Conservation (phyloP, 2,888 invertebrate species). For the Eugnorisma glareosa region DNA sequence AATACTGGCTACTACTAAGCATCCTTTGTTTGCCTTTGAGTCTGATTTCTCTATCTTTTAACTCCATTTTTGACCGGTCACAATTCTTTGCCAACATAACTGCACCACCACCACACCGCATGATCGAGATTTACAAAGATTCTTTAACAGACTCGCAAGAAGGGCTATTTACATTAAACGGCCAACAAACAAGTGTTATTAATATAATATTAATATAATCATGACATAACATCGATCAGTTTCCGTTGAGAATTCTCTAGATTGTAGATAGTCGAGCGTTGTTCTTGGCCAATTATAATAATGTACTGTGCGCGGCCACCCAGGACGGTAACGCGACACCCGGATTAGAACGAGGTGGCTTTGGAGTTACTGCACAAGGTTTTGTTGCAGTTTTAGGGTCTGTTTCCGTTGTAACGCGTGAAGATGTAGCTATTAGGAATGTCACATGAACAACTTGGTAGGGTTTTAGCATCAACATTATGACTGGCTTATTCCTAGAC, state of each 20-base stretch:
- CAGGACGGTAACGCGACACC: conserved; percentile 85
- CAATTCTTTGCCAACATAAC: background rate
- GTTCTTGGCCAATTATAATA: conserved; percentile 79
- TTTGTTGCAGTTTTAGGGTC: conserved; percentile 29
- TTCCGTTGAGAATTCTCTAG: conserved; percentile 77
- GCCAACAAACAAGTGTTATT: conserved; percentile 68
- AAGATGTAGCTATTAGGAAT: background rate
- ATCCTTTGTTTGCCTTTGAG: background rate
- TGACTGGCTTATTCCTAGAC: background rate
- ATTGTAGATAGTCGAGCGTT: conserved; percentile 77
- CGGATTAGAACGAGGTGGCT: conserved; percentile 78
- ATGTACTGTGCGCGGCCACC: conserved; percentile 82
- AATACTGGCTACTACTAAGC: background rate
- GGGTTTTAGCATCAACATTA: background rate
- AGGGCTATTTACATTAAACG: conserved; percentile 52
- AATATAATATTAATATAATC: conserved; percentile 67
- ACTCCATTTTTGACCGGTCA: background rate
- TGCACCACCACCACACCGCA: conserved; percentile 2
- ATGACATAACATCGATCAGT: conserved; percentile 71
- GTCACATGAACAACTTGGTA: background rate
- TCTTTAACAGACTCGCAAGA: conserved; percentile 27
- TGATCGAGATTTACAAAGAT: conserved; percentile 51
- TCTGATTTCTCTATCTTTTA: background rate
- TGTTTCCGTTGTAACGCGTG: background rate
- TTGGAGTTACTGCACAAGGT: conserved; percentile 54